phyloP scores from a whole-genome alignment of 1,140 invertebrate species.

The Formica exsecta region DNA sequence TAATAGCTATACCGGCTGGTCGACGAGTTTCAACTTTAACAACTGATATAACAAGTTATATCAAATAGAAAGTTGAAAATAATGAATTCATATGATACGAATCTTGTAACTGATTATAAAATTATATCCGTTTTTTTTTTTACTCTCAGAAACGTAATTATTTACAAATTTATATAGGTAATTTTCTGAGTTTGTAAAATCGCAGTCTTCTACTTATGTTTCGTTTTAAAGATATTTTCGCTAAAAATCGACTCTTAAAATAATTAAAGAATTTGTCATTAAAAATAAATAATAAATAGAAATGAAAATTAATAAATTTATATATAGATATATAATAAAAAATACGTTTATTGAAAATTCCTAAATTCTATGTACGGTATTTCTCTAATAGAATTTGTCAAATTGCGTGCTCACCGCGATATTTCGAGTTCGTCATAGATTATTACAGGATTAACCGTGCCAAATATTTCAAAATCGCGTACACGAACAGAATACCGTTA shows the following conservation, averaged over 20 bases:
- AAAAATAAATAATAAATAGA: background rate
- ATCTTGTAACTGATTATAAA: background rate
- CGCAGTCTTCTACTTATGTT: background rate
- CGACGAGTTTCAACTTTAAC: too few species aligned
- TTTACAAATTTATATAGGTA: background rate
- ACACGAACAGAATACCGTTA: slow-evolving; percentile 13
- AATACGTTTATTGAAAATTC: background rate
- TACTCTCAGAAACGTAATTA: background rate
- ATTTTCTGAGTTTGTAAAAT: background rate
- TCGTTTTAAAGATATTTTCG: background rate
- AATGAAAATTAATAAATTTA: background rate
- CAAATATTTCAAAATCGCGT: slow-evolving; percentile 1
- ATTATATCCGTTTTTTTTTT: background rate
- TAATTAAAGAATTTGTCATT: background rate
- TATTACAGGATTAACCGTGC: background rate
- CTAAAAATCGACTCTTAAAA: background rate
- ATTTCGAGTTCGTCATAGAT: slow-evolving; percentile 20
- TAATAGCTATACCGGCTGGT: background rate
- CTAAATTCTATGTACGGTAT: background rate
- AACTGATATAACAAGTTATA: background rate
- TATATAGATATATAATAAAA: background rate
- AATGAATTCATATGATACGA: background rate
- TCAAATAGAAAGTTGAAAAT: background rate
- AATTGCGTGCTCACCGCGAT: background rate
- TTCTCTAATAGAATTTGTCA: background rate